Conservation (phyloP, 2,888 invertebrate species). For the Netelia fuscicornis region DNA sequence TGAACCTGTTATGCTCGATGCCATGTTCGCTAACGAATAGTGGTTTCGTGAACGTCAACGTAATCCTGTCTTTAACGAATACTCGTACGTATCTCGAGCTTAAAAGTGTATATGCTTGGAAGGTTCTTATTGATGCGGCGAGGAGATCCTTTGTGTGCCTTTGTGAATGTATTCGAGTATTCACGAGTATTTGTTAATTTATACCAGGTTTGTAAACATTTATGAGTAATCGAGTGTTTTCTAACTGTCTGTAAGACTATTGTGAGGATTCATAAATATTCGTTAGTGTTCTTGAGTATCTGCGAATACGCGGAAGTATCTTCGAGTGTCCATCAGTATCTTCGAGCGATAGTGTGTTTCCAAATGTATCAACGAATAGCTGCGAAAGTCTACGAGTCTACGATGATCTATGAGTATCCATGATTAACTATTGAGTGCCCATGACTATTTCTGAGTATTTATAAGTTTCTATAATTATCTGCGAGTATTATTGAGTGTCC, state of each 20-base stretch:
- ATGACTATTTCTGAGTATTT: not conserved
- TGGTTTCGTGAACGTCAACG: not conserved
- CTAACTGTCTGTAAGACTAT: no score
- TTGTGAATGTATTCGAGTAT: no score
- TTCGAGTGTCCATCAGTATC: not conserved
- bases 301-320: not conserved
- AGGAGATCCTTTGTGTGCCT: no score
- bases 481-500: not conserved
- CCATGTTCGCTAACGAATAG: constrained; percentile 25
- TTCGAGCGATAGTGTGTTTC: not conserved
- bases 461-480: not conserved
- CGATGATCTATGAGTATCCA: not conserved
- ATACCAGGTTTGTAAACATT: no score
- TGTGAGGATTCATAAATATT: no score
- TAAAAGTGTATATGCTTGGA: no score
- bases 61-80: not conserved
- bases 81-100: no score
- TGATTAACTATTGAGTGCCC: not conserved
- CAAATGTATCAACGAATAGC: not conserved
- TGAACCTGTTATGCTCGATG: constrained; percentile 32
- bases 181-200: no score
- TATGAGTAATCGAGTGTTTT: no score
- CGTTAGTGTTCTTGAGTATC: not conserved
- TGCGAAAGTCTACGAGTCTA: not conserved
- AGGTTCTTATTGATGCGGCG: no score